A percentile compares a stretch with the other conserved stretches of the same genome.
Evolutionary conservation across 2,888 invertebrate genomes (phyloP).

Genomic region (Eueremaeus valkanovi): DNA sequence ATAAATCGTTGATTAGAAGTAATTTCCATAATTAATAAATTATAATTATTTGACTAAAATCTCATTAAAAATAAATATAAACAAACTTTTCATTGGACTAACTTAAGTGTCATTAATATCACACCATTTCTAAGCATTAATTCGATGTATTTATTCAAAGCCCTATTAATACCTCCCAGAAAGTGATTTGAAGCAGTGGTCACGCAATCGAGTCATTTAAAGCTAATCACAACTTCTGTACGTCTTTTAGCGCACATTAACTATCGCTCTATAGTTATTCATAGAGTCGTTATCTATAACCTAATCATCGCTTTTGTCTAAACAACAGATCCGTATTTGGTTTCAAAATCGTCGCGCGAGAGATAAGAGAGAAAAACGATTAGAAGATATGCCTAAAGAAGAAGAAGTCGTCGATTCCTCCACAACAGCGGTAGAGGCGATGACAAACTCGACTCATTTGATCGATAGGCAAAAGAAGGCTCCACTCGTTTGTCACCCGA

Average conservation of each 20-base stretch:
- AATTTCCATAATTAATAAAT: too few species aligned
- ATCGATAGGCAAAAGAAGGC: constrained; percentile 28
- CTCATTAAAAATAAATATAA: too few species aligned
- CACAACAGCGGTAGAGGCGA: neutral
- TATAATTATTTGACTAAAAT: too few species aligned
- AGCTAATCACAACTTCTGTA: constrained; percentile 13
- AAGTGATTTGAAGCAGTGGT: neutral
- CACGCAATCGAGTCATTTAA: constrained; percentile 25
- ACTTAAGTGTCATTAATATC: neutral
- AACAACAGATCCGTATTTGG: constrained; percentile 43
- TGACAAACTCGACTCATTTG: neutral
- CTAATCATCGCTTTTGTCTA: neutral
- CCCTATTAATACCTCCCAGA: constrained; percentile 13
- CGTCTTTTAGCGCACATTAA: constrained; percentile 11
- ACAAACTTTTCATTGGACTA: too few species aligned
- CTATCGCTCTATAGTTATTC: neutral
- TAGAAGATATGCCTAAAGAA: constrained; percentile 16
- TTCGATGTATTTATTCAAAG: too few species aligned
- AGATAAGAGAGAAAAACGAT: constrained; percentile 42
- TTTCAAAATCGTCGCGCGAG: constrained; percentile 45
- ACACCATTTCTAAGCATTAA: neutral
- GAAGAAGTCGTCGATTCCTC: neutral
- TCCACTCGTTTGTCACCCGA: constrained; percentile 9
- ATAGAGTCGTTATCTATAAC: neutral
- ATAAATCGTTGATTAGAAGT: too few species aligned